Conservation (phyloP, 2,797 vertebrate genomes). For the Anableps anableps region DNA sequence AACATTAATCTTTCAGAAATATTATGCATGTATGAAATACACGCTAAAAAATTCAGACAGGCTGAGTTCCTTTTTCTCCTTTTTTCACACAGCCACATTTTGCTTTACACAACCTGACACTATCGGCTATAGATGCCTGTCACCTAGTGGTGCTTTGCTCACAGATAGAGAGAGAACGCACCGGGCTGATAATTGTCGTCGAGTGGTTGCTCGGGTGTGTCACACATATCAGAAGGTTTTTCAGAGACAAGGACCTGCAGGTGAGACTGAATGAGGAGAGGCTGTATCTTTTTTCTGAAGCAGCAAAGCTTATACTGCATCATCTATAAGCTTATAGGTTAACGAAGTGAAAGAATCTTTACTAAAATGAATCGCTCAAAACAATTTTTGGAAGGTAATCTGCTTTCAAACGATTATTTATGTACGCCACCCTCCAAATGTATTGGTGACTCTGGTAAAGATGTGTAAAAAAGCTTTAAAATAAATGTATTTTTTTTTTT, state of each 20-base stretch:
- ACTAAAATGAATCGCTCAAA: background rate
- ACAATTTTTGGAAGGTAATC: background rate
- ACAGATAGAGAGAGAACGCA: background rate
- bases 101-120: background rate
- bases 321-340: background rate
- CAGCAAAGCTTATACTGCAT: background rate
- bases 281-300: background rate
- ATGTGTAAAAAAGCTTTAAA: background rate
- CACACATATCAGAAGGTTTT: background rate
- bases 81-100: background rate
- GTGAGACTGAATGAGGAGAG: background rate
- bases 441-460: background rate
- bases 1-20: conserved; percentile 2
- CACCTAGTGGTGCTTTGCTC: background rate
- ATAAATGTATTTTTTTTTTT: background rate
- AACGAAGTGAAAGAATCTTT: background rate
- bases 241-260: background rate
- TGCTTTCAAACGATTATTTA: background rate
- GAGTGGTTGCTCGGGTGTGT: background rate
- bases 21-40: background rate
- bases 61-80: background rate
- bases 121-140: background rate
- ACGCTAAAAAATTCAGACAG: background rate
- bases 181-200: background rate
- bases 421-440: background rate